These are phyloP conservation scores for Gopherus flavomarginatus DNA, from an alignment of 2,113 vertebrate species.

Conservation along the genomic window DNA sequence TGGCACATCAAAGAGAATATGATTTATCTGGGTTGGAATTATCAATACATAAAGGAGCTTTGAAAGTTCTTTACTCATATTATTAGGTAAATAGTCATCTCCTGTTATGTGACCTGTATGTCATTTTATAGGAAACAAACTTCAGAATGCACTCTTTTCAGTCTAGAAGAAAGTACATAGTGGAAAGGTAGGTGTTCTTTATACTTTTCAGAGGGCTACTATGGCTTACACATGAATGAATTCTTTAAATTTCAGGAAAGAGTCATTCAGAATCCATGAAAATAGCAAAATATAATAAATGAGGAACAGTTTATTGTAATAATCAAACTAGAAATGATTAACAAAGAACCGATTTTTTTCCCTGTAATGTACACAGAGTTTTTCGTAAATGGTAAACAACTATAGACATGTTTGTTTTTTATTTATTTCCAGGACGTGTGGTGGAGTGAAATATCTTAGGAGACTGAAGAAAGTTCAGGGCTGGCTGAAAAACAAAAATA, in stretches of 20 bases:
- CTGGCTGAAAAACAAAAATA: background rate
- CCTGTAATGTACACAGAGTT: too few relatives aligned
- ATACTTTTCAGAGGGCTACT: background rate
- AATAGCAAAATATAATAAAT: background rate
- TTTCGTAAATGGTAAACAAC: background rate
- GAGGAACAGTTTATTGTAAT: background rate
- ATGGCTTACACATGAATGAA: background rate
- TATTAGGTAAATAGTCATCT: background rate
- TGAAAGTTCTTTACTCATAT: background rate
- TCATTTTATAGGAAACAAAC: background rate
- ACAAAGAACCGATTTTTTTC: background rate
- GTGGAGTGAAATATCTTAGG: background rate
- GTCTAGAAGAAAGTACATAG: background rate
- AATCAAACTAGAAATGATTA: background rate
- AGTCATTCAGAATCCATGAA: background rate
- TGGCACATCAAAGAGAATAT: background rate
- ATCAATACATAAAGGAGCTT: background rate
- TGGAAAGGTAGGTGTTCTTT: background rate
- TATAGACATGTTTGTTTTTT: background rate
- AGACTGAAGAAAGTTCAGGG: background rate
- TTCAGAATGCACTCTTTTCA: background rate
- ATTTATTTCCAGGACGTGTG: background rate
- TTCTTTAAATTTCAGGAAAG: background rate
- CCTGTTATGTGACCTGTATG: background rate
- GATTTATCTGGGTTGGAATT: background rate